Percentiles rank a stretch among this genome's conserved stretches.
phyloP scores from a whole-genome alignment of 1,140 invertebrate species.

The Lucilia sericata region DNA sequence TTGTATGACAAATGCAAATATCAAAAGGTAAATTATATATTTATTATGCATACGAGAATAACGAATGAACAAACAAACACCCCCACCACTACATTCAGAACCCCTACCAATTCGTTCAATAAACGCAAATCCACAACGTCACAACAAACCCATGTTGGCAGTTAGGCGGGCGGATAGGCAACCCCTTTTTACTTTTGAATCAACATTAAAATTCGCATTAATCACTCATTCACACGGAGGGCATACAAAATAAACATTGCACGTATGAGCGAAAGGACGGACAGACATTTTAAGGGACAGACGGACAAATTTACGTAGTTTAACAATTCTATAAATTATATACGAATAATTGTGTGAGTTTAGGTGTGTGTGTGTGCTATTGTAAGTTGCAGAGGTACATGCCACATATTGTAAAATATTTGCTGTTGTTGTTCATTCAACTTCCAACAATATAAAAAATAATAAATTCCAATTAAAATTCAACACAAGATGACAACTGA shows the following conservation, averaged over 20 bases:
- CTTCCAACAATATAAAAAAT: slow-evolving; percentile 13
- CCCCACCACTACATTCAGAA: neutral
- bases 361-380: neutral
- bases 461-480: slow-evolving; percentile 44
- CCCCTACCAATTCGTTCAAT: neutral
- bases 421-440: slow-evolving; percentile 3
- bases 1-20: neutral
- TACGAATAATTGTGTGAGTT: neutral
- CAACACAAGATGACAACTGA: slow-evolving; percentile 42
- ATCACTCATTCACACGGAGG: slow-evolving; percentile 28
- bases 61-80: neutral
- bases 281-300: neutral
- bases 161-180: neutral
- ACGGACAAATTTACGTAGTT: neutral
- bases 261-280: neutral
- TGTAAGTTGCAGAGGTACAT: neutral
- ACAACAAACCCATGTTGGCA: neutral
- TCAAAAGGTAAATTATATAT: neutral
- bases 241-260: slow-evolving; percentile 21
- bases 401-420: slow-evolving; percentile 9
- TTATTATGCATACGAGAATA: slow-evolving; percentile 1
- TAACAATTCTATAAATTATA: neutral
- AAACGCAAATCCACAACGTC: neutral
- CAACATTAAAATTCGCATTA: slow-evolving; percentile 36
- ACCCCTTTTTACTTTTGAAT: neutral